These are phyloP conservation scores for Cyclopterus lumpus DNA, from an alignment of 2,797 vertebrate genomes.

Conservation along the genomic window DNA sequence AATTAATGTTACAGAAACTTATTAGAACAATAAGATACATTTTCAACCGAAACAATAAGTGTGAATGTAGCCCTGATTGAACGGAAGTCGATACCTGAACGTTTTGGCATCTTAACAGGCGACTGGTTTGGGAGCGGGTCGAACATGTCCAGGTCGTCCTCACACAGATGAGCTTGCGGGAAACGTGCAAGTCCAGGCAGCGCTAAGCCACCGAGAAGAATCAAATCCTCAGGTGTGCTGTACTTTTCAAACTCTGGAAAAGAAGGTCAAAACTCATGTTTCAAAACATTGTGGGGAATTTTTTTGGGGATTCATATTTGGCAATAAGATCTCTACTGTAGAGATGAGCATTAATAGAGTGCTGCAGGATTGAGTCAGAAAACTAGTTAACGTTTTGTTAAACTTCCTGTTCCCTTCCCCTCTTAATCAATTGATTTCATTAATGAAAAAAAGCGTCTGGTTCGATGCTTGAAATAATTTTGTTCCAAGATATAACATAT, in stretches of 20 bases:
- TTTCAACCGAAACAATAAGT: background rate
- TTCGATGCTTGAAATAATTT: too few species aligned
- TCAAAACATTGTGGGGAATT: background rate
- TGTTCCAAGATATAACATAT: too few species aligned
- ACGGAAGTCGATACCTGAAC: constrained; percentile 44
- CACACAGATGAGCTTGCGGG: constrained; percentile 11
- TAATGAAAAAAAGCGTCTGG: too few species aligned
- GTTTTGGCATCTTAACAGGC: constrained; percentile 51
- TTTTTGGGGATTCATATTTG: background rate
- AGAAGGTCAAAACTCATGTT: background rate
- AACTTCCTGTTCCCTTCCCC: too few species aligned
- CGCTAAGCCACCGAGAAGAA: constrained; percentile 60
- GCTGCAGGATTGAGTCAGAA: too few species aligned
- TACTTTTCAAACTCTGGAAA: constrained; percentile 73
- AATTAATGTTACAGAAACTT: background rate
- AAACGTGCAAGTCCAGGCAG: constrained; percentile 69
- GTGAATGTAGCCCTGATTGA: background rate
- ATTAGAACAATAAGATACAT: background rate
- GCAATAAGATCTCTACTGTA: background rate
- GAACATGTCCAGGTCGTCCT: constrained; percentile 48
- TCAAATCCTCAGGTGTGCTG: constrained; percentile 68
- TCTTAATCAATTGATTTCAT: too few species aligned
- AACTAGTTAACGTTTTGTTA: too few species aligned
- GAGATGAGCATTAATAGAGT: background rate
- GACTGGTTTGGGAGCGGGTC: constrained; percentile 44